Conservation (phyloP, 2,888 invertebrate genomes). For the Ceramica pisi region DNA sequence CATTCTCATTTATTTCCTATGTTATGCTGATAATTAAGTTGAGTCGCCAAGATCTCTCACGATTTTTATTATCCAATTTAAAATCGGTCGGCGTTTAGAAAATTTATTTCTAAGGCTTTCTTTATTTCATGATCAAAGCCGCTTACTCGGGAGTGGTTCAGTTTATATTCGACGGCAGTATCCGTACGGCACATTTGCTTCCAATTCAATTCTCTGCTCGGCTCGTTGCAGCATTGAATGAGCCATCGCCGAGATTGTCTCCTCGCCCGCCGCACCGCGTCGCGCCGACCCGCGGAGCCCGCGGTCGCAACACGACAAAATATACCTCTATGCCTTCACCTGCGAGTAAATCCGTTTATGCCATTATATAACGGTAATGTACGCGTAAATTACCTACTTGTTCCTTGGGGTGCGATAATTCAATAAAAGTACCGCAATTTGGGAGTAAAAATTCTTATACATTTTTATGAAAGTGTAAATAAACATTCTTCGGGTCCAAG, state of each 20-base stretch:
- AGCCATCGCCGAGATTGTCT: constrained; percentile 88
- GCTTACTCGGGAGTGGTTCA: constrained; percentile 80
- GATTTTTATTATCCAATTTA: constrained; percentile 61
- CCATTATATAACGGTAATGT: constrained; percentile 69
- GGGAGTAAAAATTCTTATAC: constrained; percentile 45
- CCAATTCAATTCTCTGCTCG: constrained; percentile 88
- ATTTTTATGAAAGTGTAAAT: constrained; percentile 53
- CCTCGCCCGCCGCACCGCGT: constrained; percentile 70
- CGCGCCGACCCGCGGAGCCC: constrained; percentile 17
- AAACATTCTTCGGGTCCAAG: constrained; percentile 42
- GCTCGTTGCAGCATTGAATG: constrained; percentile 88
- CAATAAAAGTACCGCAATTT: constrained; percentile 62
- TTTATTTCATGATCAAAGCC: constrained; percentile 78
- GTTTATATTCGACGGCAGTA: constrained; percentile 86
- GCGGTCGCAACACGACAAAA: constrained; percentile 58
- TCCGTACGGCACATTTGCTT: constrained; percentile 88
- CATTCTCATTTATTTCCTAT: constrained; percentile 34
- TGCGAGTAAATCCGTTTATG: constrained; percentile 70
- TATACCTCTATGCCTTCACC: constrained; percentile 72
- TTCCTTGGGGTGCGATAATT: constrained; percentile 64
- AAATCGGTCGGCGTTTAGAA: constrained; percentile 66
- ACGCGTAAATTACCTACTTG: constrained; percentile 69
- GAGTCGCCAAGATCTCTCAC: constrained; percentile 30
- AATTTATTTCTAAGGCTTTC: constrained; percentile 70
- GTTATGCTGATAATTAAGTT: constrained; percentile 48